phyloP scores from a whole-genome alignment of 2,113 vertebrate species.

The Scophthalmus maximus region DNA sequence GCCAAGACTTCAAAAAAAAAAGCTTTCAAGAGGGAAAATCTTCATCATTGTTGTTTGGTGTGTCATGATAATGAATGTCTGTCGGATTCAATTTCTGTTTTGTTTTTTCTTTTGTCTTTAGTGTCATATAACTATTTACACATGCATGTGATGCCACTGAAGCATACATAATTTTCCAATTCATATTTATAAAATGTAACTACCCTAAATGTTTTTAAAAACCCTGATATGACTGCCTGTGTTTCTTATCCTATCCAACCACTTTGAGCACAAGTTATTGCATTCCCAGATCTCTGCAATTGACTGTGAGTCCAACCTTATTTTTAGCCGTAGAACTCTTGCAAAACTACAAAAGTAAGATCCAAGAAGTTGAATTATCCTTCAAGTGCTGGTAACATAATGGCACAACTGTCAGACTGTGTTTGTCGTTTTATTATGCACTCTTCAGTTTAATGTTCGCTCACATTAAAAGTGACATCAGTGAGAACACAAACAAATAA shows the following conservation, averaged over 20 bases:
- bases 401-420: conserved; percentile 21
- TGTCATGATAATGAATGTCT: no score
- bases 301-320: not conserved
- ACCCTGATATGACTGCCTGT: no score
- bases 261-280: not conserved
- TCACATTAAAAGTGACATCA: conserved; percentile 55
- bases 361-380: conserved; percentile 5
- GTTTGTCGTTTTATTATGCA: conserved; percentile 13
- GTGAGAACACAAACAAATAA: conserved; percentile 60
- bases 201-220: no score
- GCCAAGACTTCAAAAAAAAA: no score
- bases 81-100: no score
- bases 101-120: no score
- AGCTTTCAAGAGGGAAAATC: no score
- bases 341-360: conserved; percentile 3
- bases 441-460: conserved; percentile 7
- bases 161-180: no score
- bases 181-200: not conserved
- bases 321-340: not conserved
- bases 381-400: conserved; percentile 10
- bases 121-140: no score
- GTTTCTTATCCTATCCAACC: not conserved
- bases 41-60: no score
- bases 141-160: no score
- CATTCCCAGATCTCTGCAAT: conserved; percentile 14